Percentiles rank a stretch among this genome's conserved stretches.
Conservation (phyloP, 1,140 invertebrate species). For the Pygmarrhopalites habei region DNA sequence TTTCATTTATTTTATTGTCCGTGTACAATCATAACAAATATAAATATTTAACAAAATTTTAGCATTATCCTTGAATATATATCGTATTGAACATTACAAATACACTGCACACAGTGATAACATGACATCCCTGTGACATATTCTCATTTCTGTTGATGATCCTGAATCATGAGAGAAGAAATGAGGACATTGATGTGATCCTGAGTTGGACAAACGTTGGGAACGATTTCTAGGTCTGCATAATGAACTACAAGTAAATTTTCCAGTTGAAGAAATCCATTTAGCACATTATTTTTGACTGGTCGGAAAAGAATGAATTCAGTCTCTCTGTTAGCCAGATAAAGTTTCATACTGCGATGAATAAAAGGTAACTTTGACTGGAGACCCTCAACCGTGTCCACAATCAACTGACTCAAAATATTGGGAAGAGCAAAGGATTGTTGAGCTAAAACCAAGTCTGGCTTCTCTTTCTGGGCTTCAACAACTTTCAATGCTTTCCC, state of each 20-base stretch:
- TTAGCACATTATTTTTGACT: constrained; percentile 83
- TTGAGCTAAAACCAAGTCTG: constrained; percentile 41
- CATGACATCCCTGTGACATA: no score
- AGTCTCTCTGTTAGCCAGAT: constrained; percentile 92
- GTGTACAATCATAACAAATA: no score
- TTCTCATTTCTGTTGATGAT: no score
- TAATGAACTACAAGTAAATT: constrained; percentile 63
- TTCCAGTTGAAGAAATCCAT: constrained; percentile 71
- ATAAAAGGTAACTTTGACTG: constrained; percentile 70
- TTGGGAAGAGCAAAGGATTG: constrained; percentile 49
- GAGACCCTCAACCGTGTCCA: constrained; percentile 56
- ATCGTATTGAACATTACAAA: no score
- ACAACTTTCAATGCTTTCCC: constrained; percentile 43
- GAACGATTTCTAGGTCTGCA: constrained; percentile 59
- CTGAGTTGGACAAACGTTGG: constrained; percentile 75
- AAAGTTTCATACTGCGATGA: constrained; percentile 83
- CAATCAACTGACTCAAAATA: constrained; percentile 45
- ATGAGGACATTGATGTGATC: constrained; percentile 87
- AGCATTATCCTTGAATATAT: no score
- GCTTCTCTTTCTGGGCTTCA: constrained; percentile 41
- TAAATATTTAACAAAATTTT: no score
- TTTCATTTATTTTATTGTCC: no score
- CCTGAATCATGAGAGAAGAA: constrained; percentile 52
- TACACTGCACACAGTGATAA: no score
- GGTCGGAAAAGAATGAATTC: constrained; percentile 92